Percentiles rank a stretch among this genome's conserved stretches.
These are phyloP conservation scores for Disparrhopalites patrizii DNA, from an alignment of 2,888 invertebrate species.

Conservation along the genomic window DNA sequence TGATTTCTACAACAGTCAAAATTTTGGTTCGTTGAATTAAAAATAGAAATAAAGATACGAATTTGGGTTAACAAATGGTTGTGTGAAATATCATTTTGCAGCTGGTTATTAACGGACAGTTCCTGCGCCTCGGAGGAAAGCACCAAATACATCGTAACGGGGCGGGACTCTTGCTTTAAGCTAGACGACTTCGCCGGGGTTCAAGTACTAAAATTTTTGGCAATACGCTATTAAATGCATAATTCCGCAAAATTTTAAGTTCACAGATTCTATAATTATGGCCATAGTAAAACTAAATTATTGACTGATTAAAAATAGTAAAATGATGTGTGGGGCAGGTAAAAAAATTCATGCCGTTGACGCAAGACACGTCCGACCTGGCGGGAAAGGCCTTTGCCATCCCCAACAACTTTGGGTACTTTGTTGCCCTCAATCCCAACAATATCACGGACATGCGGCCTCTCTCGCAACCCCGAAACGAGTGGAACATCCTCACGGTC, in stretches of 20 bases:
- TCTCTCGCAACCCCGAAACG: background rate
- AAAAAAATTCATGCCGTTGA: slow-evolving; percentile 3
- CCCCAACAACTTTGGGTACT: background rate
- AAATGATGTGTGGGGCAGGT: too few relatives aligned
- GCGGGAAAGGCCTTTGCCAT: slow-evolving; percentile 8
- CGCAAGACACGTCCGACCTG: slow-evolving; percentile 5
- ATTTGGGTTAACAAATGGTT: background rate
- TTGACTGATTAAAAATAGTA: too few relatives aligned
- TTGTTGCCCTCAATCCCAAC: background rate
- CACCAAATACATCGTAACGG: background rate
- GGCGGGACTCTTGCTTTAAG: background rate
- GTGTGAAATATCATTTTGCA: background rate
- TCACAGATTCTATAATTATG: too few relatives aligned
- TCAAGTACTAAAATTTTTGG: too few relatives aligned
- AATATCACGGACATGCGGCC: background rate
- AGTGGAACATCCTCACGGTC: slow-evolving; percentile 6
- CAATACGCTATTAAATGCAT: too few relatives aligned
- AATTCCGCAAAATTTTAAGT: too few relatives aligned
- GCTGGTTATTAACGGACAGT: background rate
- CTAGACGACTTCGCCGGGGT: background rate
- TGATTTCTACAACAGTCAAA: background rate
- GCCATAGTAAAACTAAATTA: too few relatives aligned
- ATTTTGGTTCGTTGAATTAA: background rate
- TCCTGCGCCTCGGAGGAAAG: background rate
- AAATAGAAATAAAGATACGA: background rate